Evolutionary conservation across 2,888 invertebrate species (phyloP).

Genomic region (Macrophya alboannulata): DNA sequence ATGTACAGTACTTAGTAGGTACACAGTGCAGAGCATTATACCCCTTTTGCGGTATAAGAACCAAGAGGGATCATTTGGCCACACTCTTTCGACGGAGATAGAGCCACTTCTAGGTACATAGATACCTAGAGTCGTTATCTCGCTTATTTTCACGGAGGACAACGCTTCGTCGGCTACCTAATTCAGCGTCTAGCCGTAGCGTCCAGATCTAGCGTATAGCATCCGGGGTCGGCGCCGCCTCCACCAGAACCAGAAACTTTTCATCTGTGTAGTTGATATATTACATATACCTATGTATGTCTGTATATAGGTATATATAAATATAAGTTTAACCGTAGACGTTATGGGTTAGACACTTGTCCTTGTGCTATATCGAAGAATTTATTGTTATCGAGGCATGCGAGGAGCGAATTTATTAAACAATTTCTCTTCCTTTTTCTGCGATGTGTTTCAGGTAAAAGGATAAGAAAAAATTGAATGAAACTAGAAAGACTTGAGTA

Average conservation of each 20-base stretch:
- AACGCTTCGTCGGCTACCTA: slow-evolving; percentile 46
- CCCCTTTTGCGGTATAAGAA: background rate
- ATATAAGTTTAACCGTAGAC: slow-evolving; percentile 19
- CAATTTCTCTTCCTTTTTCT: background rate
- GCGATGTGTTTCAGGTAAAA: slow-evolving; percentile 41
- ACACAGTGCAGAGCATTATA: background rate
- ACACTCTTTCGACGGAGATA: background rate
- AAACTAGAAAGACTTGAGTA: background rate
- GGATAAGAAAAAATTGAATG: background rate
- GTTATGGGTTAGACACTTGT: slow-evolving; percentile 29
- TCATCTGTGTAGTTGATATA: slow-evolving; percentile 29
- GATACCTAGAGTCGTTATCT: slow-evolving; percentile 10
- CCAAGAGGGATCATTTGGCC: background rate
- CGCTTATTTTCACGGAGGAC: slow-evolving; percentile 43
- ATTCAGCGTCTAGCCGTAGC: slow-evolving; percentile 40
- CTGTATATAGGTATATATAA: background rate
- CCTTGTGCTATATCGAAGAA: slow-evolving; percentile 11
- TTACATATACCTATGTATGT: background rate
- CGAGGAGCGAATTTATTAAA: background rate
- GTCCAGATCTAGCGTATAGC: slow-evolving; percentile 35
- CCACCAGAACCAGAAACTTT: slow-evolving; percentile 33
- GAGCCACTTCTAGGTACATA: slow-evolving; percentile 13
- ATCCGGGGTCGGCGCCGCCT: slow-evolving; percentile 42
- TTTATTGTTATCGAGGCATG: slow-evolving; percentile 17
- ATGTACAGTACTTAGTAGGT: background rate